A percentile compares a stretch with the other conserved stretches of the same genome.
Conservation (phyloP, 2,888 invertebrate species). For the Andrena bucephala region DNA sequence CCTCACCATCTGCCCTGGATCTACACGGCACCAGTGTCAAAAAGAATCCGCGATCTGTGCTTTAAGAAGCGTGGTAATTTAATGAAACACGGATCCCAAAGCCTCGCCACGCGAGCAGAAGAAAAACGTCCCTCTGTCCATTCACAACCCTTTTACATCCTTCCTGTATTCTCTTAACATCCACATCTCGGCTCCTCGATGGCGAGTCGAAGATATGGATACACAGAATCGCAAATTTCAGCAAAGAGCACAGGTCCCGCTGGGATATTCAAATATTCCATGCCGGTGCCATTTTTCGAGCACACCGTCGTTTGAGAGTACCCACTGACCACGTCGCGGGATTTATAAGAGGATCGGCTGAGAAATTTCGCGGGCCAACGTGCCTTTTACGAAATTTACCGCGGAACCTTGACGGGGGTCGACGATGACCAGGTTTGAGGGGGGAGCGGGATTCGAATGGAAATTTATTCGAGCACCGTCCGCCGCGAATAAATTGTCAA, state of each 20-base stretch:
- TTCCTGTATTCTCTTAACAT: no score
- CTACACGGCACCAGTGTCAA: slow-evolving; percentile 26
- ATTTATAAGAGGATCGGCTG: slow-evolving; percentile 13
- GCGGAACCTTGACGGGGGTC: slow-evolving; percentile 25
- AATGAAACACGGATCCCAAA: slow-evolving; percentile 50
- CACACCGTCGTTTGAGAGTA: not conserved
- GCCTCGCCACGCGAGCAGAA: not conserved
- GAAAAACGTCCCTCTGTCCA: not conserved
- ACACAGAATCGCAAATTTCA: not conserved
- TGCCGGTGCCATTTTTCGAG: slow-evolving; percentile 1
- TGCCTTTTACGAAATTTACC: slow-evolving; percentile 40
- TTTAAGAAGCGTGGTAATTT: slow-evolving; percentile 60
- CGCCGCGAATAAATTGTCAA: slow-evolving; percentile 52
- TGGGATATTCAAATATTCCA: not conserved
- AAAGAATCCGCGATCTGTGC: slow-evolving; percentile 57
- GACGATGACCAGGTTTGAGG: slow-evolving; percentile 18
- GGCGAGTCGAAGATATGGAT: no score
- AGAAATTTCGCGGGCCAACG: slow-evolving; percentile 1
- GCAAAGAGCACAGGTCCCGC: not conserved
- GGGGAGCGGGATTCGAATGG: slow-evolving; percentile 34
- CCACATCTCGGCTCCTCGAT: no score
- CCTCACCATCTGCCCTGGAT: slow-evolving; percentile 32
- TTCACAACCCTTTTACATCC: not conserved
- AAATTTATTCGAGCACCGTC: slow-evolving; percentile 68
- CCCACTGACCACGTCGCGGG: not conserved